A percentile compares a stretch with the other conserved stretches of the same genome.
Evolutionary conservation across 2,113 vertebrate genomes (phyloP).

Genomic region (Trochalopteron elliotii): DNA sequence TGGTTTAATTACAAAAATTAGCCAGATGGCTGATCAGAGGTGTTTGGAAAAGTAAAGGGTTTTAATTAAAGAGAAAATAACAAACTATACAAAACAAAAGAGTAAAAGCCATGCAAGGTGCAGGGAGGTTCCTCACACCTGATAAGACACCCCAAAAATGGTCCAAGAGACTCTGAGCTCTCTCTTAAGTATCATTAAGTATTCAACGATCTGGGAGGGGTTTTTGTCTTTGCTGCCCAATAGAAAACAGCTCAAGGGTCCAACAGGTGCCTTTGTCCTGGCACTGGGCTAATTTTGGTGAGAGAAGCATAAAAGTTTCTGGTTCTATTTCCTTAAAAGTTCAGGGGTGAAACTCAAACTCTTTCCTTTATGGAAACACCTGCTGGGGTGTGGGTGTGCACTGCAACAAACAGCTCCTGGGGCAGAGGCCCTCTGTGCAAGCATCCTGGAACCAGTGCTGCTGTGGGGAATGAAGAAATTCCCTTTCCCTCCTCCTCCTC

Average conservation of each 20-base stretch:
- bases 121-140: not conserved
- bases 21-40: not conserved
- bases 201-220: not conserved
- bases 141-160: not conserved
- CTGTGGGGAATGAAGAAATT: not conserved
- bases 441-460: accelerated
- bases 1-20: not conserved
- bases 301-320: not conserved
- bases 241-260: not conserved
- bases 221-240: not conserved
- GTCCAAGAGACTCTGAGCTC: accelerated
- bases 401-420: accelerated
- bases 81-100: not conserved
- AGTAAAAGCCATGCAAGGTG: not conserved
- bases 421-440: not conserved
- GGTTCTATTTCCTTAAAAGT: not conserved
- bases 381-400: not conserved
- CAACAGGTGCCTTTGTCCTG: not conserved
- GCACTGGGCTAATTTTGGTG: not conserved
- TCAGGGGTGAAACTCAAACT: not conserved
- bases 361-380: not conserved
- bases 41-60: not conserved
- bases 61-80: not conserved
- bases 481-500: not conserved
- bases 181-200: not conserved